Evolutionary conservation across 2,113 vertebrate genomes (phyloP).

Genomic region (Empidonax traillii): DNA sequence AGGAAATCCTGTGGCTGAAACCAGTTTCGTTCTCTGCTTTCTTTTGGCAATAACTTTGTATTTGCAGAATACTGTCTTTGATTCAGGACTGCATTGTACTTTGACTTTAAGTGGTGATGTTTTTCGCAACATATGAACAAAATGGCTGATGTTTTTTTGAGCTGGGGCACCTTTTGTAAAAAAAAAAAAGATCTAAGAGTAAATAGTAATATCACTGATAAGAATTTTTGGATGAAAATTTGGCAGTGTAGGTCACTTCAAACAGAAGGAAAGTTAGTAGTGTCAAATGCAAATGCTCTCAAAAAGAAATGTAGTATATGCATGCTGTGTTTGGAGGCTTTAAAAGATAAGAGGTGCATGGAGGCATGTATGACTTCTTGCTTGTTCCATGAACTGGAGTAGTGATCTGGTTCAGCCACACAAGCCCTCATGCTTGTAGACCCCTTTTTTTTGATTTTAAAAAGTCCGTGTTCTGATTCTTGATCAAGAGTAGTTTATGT

Average conservation of each 20-base stretch:
- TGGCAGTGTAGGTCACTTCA: neutral
- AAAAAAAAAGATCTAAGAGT: neutral
- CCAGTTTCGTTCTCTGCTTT: neutral
- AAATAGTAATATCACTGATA: neutral
- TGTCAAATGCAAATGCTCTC: neutral
- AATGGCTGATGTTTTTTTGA: neutral
- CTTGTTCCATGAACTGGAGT: neutral
- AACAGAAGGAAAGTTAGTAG: neutral
- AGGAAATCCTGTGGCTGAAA: constrained; percentile 78
- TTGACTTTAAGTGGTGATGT: neutral
- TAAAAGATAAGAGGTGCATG: neutral
- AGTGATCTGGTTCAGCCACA: neutral
- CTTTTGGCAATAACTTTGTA: neutral
- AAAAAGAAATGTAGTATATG: neutral
- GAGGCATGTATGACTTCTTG: neutral
- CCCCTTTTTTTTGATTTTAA: neutral
- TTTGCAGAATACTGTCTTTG: neutral
- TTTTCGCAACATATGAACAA: accelerated
- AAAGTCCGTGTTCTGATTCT: neutral
- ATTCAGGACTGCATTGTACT: neutral
- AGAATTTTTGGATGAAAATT: neutral
- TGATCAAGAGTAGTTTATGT: neutral
- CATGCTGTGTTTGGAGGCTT: neutral
- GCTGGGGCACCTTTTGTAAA: neutral
- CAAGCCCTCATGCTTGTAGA: neutral